Percentiles rank a stretch among this genome's conserved stretches.
Conservation (phyloP, 2,113 vertebrate species). For the Nesogale talazaci region DNA sequence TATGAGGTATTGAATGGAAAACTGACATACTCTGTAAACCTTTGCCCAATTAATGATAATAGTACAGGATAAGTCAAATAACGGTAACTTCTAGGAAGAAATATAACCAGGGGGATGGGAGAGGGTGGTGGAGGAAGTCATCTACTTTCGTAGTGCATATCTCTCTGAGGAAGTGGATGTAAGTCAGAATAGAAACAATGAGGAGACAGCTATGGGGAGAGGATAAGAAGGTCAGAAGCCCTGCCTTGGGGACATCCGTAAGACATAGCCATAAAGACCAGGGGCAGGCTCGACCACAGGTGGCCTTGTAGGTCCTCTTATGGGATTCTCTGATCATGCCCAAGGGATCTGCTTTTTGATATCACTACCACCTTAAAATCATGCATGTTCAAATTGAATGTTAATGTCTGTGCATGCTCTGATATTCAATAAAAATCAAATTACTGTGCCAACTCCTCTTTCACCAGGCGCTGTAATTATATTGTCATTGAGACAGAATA, state of each 20-base stretch:
- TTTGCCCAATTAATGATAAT: no score
- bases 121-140: background rate
- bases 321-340: constrained; percentile 26
- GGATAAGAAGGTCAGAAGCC: background rate
- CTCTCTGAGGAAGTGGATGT: background rate
- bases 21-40: no score
- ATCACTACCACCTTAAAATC: background rate
- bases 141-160: background rate
- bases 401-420: constrained; percentile 37
- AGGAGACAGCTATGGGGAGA: background rate
- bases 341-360: background rate
- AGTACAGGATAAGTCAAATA: background rate
- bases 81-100: background rate
- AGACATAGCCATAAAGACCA: background rate
- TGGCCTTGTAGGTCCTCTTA: background rate
- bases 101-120: background rate
- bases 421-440: constrained; percentile 61
- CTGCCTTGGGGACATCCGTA: background rate
- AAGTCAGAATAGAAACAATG: background rate
- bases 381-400: constrained; percentile 46
- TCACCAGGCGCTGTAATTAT: constrained; percentile 62
- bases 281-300: background rate
- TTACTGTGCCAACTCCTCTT: constrained; percentile 60
- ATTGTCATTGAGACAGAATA: constrained; percentile 67
- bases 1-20: no score